Evolutionary conservation across 2,113 vertebrate species (phyloP).

Genomic region (Arenaria interpres): DNA sequence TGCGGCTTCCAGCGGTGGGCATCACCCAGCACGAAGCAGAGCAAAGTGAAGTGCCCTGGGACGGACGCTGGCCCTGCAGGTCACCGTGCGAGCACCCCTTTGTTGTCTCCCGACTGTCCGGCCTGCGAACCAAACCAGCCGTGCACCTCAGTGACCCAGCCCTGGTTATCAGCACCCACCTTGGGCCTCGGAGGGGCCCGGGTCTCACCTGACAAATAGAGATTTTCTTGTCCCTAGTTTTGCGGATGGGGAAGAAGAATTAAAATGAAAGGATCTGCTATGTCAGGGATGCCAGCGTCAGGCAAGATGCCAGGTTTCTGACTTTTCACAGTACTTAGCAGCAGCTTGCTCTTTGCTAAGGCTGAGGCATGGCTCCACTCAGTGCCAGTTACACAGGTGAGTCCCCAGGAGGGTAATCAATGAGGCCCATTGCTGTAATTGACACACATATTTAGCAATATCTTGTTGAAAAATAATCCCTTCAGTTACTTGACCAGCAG

Average conservation of each 20-base stretch:
- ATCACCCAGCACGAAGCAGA: background rate
- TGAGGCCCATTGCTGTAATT: background rate
- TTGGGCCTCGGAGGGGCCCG: accelerated
- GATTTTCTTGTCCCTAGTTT: background rate
- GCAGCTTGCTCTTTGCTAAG: background rate
- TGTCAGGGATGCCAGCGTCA: background rate
- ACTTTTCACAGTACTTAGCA: background rate
- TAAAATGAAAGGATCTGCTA: background rate
- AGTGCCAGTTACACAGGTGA: background rate
- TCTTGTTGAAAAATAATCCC: background rate
- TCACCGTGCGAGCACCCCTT: accelerated
- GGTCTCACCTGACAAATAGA: background rate
- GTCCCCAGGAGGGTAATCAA: background rate
- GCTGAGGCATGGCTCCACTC: background rate
- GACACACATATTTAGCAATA: background rate
- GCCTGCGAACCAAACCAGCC: too few species aligned
- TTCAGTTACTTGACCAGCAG: background rate
- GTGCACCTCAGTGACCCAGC: background rate
- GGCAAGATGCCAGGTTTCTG: background rate
- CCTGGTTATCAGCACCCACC: background rate
- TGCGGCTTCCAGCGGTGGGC: background rate
- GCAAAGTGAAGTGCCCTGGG: background rate
- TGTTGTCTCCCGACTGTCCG: too few species aligned
- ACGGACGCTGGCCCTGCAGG: accelerated
- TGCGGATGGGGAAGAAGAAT: background rate